phyloP scores from a whole-genome alignment of 1,140 invertebrate genomes.

The Melipona quadrifasciata region DNA sequence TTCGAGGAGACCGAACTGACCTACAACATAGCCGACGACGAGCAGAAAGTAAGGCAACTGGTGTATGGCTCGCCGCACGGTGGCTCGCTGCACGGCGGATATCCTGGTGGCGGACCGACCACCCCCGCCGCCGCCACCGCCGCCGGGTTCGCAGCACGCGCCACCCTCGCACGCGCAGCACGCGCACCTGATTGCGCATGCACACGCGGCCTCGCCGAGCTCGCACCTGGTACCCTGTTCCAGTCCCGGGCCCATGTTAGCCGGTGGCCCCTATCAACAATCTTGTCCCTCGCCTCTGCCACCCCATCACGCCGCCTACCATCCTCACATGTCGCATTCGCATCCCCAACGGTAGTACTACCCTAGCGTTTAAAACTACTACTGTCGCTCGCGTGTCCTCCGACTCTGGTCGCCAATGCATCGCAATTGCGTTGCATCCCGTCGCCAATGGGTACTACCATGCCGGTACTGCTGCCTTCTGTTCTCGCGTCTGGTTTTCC shows the following conservation, averaged over 20 bases:
- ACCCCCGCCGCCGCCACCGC: conserved; percentile 70
- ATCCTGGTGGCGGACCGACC: conserved; percentile 72
- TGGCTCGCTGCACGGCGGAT: conserved; percentile 83
- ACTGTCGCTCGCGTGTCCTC: conserved; percentile 16
- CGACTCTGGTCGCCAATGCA: conserved; percentile 9
- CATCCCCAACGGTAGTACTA: conserved; percentile 87
- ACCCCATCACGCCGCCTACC: conserved; percentile 82
- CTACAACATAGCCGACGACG: conserved; percentile 96
- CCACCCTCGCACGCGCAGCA: conserved; percentile 84
- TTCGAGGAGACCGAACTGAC: conserved; percentile 99
- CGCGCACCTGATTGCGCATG: conserved; percentile 83
- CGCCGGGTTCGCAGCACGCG: conserved; percentile 83
- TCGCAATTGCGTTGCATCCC: neutral
- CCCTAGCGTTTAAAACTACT: conserved; percentile 25
- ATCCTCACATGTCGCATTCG: conserved; percentile 85
- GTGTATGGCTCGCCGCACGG: conserved; percentile 90
- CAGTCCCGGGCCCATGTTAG: conserved; percentile 82
- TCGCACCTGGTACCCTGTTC: conserved; percentile 85
- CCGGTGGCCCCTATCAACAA: conserved; percentile 82
- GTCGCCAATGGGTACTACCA: no score
- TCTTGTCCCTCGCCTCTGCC: conserved; percentile 85
- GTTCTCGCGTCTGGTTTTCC: neutral
- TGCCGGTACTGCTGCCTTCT: conserved; percentile 10
- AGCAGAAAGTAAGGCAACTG: conserved; percentile 97
- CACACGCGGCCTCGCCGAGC: conserved; percentile 83